phyloP scores from a whole-genome alignment of 1,140 invertebrate genomes.

The Drosophila virilis region DNA sequence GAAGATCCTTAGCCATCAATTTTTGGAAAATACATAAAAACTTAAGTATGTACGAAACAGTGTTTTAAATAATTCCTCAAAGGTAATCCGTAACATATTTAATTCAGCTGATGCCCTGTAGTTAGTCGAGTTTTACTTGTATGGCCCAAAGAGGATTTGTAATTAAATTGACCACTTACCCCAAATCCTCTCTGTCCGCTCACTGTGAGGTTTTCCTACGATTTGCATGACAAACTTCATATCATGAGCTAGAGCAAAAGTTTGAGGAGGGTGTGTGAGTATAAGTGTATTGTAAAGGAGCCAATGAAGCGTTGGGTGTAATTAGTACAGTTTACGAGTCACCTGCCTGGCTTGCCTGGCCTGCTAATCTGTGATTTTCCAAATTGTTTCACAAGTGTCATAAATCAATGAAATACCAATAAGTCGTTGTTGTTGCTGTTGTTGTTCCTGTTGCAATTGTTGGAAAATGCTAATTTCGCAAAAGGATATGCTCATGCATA shows the following conservation, averaged over 20 bases:
- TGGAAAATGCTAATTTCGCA: conserved; percentile 81
- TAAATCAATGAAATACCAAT: conserved; percentile 84
- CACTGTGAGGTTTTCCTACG: background rate
- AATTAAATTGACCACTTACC: conserved; percentile 18
- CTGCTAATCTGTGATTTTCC: conserved; percentile 83
- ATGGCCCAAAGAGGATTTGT: conserved; percentile 8
- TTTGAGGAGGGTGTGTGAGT: background rate
- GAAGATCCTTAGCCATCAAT: too few relatives aligned
- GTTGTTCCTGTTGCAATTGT: conserved; percentile 63
- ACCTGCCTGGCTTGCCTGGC: conserved; percentile 6
- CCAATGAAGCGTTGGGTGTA: conserved; percentile 69
- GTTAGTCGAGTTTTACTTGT: conserved; percentile 17
- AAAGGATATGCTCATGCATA: conserved; percentile 80
- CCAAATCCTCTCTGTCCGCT: background rate
- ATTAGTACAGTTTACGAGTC: conserved; percentile 54
- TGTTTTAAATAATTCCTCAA: background rate
- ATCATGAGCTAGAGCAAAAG: background rate
- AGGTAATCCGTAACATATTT: background rate
- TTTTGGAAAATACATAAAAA: too few relatives aligned
- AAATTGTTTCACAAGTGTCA: conserved; percentile 84
- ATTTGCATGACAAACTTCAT: conserved; percentile 67
- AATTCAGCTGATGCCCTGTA: conserved; percentile 15
- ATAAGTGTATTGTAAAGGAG: conserved; percentile 11
- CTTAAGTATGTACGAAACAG: too few relatives aligned
- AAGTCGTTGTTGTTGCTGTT: conserved; percentile 69